A percentile compares a stretch with the other conserved stretches of the same genome.
Evolutionary conservation across 2,113 vertebrate species (phyloP).

Genomic region (Gambusia holbrooki): DNA sequence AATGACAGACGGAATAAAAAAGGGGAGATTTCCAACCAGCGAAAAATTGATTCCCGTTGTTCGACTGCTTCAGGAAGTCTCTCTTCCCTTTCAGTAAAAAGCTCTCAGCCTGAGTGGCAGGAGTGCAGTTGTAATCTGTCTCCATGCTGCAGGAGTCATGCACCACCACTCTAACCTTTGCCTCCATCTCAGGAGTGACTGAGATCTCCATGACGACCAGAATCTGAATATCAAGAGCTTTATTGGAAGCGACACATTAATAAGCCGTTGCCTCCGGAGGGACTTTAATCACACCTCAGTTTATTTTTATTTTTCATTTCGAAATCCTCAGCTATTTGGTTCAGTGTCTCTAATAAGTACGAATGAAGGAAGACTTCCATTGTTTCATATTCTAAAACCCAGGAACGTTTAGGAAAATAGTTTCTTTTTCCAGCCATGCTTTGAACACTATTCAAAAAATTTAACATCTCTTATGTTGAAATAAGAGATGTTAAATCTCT

Average conservation of each 20-base stretch:
- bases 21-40: background rate
- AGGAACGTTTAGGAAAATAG: too few relatives aligned
- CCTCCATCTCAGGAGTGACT: slow-evolving; percentile 57
- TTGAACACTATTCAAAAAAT: too few relatives aligned
- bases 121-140: slow-evolving; percentile 21
- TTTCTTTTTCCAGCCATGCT: too few relatives aligned
- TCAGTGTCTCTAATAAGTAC: slow-evolving; percentile 9
- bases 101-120: slow-evolving; percentile 16
- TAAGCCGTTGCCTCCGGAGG: slow-evolving; percentile 74
- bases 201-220: slow-evolving; percentile 74
- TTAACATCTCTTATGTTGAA: too few relatives aligned
- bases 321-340: slow-evolving; percentile 1
- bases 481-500: too few relatives aligned
- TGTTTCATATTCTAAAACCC: too few relatives aligned
- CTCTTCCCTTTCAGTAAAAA: background rate
- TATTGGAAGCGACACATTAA: slow-evolving; percentile 83
- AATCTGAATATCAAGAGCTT: slow-evolving; percentile 68
- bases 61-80: background rate
- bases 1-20: slow-evolving; percentile 13
- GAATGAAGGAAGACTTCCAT: background rate
- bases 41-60: background rate
- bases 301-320: slow-evolving; percentile 35
- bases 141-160: slow-evolving; percentile 38
- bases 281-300: slow-evolving; percentile 71
- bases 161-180: slow-evolving; percentile 63